phyloP scores from a whole-genome alignment of 2,888 invertebrate genomes.

The Neoascia interrupta region DNA sequence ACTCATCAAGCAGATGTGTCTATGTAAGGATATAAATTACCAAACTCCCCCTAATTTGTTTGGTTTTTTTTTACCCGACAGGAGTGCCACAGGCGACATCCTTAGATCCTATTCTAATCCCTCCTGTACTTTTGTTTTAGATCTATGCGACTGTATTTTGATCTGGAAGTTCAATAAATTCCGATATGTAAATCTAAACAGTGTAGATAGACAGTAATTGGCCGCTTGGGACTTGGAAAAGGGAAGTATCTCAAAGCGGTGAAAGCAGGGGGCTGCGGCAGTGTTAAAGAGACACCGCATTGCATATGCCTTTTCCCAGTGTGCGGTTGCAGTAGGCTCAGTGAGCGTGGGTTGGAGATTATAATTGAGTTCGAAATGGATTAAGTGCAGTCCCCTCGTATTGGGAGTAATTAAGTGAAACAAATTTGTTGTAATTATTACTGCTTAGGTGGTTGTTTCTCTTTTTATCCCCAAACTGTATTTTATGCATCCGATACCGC shows the following conservation, averaged over 20 bases:
- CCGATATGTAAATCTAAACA: conserved; percentile 33
- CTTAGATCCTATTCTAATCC: conserved; percentile 19
- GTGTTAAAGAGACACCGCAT: conserved; percentile 1
- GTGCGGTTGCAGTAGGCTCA: neutral
- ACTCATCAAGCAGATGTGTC: conserved; percentile 9
- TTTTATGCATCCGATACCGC: neutral
- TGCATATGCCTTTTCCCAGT: conserved; percentile 17
- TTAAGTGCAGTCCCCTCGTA: conserved; percentile 34
- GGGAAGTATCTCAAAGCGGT: conserved; percentile 2
- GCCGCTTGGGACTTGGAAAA: conserved; percentile 31
- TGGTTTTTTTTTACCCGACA: neutral
- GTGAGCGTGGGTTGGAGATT: no score
- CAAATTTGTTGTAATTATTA: conserved; percentile 44
- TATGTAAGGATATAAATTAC: conserved; percentile 10
- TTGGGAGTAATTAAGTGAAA: conserved; percentile 45
- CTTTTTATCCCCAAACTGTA: neutral
- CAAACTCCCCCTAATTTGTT: conserved; percentile 16
- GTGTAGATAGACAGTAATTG: conserved; percentile 40
- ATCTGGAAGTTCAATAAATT: conserved; percentile 43
- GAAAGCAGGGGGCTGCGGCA: neutral
- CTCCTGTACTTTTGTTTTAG: conserved; percentile 27
- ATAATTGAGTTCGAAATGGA: conserved; percentile 39
- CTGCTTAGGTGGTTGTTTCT: conserved; percentile 16
- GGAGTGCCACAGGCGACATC: conserved; percentile 20
- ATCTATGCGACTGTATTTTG: conserved; percentile 25